phyloP scores from a whole-genome alignment of 2,113 vertebrate species.

The Geothlypis trichas region DNA sequence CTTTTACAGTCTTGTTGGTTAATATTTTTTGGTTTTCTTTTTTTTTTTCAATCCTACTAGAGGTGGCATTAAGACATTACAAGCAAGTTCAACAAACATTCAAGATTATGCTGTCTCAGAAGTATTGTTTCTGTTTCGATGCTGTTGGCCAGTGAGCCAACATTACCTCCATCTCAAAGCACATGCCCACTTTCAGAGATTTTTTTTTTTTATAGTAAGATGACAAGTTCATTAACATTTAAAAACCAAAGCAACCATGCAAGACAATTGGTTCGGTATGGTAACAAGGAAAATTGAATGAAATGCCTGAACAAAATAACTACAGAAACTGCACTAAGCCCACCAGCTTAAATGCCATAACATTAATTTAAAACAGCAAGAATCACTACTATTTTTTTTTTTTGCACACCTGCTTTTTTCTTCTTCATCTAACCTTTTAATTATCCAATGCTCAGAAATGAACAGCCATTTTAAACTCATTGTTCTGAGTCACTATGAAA shows the following conservation, averaged over 20 bases:
- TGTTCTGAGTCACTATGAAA: neutral
- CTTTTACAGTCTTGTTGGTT: neutral
- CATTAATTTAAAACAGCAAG: neutral
- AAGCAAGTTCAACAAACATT: neutral
- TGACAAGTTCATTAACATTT: neutral
- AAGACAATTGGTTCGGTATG: neutral
- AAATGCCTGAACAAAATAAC: neutral
- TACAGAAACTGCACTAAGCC: neutral
- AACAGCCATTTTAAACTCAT: neutral
- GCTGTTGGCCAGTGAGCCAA: neutral
- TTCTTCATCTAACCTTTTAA: neutral
- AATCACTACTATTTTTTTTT: neutral
- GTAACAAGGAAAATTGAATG: neutral
- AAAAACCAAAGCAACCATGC: neutral
- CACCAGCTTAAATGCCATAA: neutral
- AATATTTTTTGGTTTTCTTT: neutral
- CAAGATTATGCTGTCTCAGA: neutral
- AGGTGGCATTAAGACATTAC: neutral
- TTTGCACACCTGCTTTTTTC: neutral
- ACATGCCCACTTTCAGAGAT: neutral
- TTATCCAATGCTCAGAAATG: neutral
- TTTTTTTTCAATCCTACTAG: neutral
- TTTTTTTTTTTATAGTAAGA: neutral
- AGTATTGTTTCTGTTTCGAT: neutral
- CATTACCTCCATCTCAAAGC: neutral